Evolutionary conservation across 2,113 vertebrate genomes (phyloP).

Genomic region (Camarhynchus parvulus): DNA sequence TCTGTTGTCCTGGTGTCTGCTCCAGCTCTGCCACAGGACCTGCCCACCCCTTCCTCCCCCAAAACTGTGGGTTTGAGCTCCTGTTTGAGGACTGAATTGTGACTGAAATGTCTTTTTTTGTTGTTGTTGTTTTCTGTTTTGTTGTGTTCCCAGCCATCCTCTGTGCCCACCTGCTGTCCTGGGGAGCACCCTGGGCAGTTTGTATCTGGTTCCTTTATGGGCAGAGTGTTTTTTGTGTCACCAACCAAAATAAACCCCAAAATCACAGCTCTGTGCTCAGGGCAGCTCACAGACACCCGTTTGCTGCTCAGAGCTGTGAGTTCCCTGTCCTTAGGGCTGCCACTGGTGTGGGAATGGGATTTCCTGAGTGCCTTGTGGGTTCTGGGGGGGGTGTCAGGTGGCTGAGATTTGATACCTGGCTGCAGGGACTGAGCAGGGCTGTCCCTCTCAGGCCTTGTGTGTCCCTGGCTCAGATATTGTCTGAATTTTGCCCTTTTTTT

Average conservation of each 20-base stretch:
- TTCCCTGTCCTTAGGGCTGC: neutral
- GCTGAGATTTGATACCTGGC: rapidly evolving
- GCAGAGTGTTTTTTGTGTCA: rapidly evolving
- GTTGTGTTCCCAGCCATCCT: rapidly evolving
- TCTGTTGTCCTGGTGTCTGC: neutral
- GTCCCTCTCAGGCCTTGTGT: rapidly evolving
- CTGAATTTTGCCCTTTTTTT: neutral
- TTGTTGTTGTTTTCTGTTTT: neutral
- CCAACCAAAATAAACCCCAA: no score
- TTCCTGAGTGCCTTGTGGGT: neutral
- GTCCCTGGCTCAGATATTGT: neutral
- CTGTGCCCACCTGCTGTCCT: neutral
- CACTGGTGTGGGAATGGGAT: neutral
- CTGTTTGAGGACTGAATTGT: neutral
- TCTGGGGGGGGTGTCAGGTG: neutral
- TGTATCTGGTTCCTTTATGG: neutral
- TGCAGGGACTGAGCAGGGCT: neutral
- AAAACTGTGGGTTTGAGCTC: neutral
- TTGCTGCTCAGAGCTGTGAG: neutral
- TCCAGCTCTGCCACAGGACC: neutral
- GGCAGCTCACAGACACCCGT: neutral
- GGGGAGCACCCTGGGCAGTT: neutral
- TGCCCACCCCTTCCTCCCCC: neutral
- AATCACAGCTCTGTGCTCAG: no score
- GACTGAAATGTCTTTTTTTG: neutral